A percentile compares a stretch with the other conserved stretches of the same genome.
Evolutionary conservation across 2,797 vertebrate genomes (phyloP).

Genomic region (Phyllotis vaccarum): DNA sequence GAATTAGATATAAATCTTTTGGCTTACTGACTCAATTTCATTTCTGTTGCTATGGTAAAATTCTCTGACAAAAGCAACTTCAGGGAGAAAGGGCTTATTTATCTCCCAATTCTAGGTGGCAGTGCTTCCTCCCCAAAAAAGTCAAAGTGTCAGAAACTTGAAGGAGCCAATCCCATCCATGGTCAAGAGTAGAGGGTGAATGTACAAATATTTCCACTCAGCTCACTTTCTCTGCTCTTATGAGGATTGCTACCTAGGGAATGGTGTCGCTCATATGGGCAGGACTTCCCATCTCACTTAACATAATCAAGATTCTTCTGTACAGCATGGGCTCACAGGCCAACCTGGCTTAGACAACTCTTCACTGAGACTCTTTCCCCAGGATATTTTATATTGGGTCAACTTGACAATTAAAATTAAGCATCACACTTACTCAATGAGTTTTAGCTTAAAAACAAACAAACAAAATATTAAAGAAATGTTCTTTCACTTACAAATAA

Average conservation of each 20-base stretch:
- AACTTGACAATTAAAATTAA: too few species aligned
- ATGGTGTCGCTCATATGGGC: background rate
- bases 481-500: too few species aligned
- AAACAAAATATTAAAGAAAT: too few species aligned
- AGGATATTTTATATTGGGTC: background rate
- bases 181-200: background rate
- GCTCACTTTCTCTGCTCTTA: background rate
- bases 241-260: background rate
- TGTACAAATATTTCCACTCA: background rate
- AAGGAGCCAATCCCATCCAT: background rate
- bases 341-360: background rate
- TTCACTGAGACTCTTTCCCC: background rate
- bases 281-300: background rate
- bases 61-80: background rate
- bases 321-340: too few species aligned
- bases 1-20: background rate
- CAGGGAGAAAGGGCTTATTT: background rate
- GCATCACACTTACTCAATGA: too few species aligned
- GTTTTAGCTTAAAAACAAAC: too few species aligned
- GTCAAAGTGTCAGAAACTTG: background rate
- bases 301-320: too few species aligned
- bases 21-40: background rate
- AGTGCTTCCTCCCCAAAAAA: background rate
- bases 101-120: background rate
- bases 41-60: background rate